Evolutionary conservation across 2,888 invertebrate species (phyloP), one percentile per base, ranked within the genome.

Genomic region (Halictus ligatus): DNA sequence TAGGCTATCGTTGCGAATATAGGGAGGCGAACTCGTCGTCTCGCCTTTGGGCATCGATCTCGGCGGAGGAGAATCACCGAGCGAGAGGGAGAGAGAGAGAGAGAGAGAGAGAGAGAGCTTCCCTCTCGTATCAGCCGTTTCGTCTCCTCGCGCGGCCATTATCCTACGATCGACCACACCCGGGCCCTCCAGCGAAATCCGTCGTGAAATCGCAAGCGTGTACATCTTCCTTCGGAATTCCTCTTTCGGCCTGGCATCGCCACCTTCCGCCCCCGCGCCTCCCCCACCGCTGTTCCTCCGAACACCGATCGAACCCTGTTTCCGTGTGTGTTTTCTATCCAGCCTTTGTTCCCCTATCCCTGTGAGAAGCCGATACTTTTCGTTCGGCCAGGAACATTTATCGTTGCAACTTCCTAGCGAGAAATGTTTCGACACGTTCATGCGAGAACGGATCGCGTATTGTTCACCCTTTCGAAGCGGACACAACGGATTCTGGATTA

Each of bases 21-120:
- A 76, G 74, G 58, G 83, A 89, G 81, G 88, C 75, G 88, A 87
- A 88, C 89, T 89, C 81, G 90, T 89, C 88, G 90, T 89, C 88
- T 88, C 84, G 91, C 92, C 93, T 89, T 89, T 87, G 88, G 93
- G 93, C 91, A 90, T 89, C 89, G 92, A 93, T 91, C 91, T 91
- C 87, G 87, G 81, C 64, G 18, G 88, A 89, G 67, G 10, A 88
- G 90, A 88, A 89, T 85, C 71, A 43, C 40, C 71, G 71, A 58
- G n/a, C n/a, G n/a, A n/a, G n/a, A n/a, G n/a, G n/a, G n/a, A n/a
- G n/a, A n/a, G n/a, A n/a, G n/a, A n/a, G n/a, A n/a, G n/a, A n/a
- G n/a, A n/a, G n/a, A n/a, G n/a, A n/a, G n/a, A n/a, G n/a, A n/a
- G n/a, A n/a, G 58, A 58, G 58, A 71, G 71, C 71, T 43, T 71